Base-by-base conservation (phyloP, 2,113 vertebrate genomes). In the Syngnathus typhle region DNA sequence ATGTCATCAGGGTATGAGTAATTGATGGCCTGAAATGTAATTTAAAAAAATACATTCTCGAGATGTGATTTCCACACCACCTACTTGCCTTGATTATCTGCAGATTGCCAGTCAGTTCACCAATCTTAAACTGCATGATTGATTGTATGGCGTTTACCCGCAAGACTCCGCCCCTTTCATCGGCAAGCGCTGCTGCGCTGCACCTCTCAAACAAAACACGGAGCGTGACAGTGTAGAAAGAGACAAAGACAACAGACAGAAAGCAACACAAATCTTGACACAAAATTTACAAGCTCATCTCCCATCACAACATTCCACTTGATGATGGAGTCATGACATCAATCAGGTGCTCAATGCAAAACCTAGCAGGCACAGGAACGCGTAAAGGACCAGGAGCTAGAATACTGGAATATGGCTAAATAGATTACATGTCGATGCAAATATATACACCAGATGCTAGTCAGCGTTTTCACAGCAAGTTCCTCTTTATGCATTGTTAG, bases 371-470 rank as follows among this genome's bases (percentile, higher is more conserved):
- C 88, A 91, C 87, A 87, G 76, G 79, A 86, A 90, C 83, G 70
- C 73, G 86, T 74, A 80, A 32, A 82, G 84, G 83, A 80, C 84
- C 88, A 80, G 81, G 83, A 84, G 78, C 80, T 89, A 88, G 90
- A 91, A 91, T 89, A 91, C 90, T 91, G 91, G 88, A 89, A 79
- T 87, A 88, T 89, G 88, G 87, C 85, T 89, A 90, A 86, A 91
- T 89, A 89, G 87, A 84, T 32, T 88, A 85, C 70, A 88, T 84
- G 86, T 81, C 83, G 76, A 87, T 87, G 86, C 87, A 82, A 80
- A 82, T 87, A 88, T 91, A 85, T 91, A 89, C 90, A 91, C 84
- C 88, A 85, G 82, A 82, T 85, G 85, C 87, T 89, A 84, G 87
- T 86, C 76, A 78, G 82, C 78, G 82, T 87, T 81, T 84, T 89